A percentile compares a stretch with the other conserved stretches of the same genome.
Conservation (phyloP, 2,888 invertebrate species). For the Stegophylla sp. region DNA sequence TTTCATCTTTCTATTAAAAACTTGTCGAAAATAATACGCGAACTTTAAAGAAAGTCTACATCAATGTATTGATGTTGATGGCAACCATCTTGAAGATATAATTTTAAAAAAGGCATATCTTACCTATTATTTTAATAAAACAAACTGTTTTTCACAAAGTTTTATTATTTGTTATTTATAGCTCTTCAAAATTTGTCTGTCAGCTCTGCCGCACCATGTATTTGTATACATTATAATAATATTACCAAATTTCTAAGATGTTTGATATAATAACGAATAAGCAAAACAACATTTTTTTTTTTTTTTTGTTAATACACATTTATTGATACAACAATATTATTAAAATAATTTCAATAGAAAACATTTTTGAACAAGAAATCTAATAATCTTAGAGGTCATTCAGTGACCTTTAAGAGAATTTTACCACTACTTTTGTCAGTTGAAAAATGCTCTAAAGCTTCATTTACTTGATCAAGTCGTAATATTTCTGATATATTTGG, state of each 20-base stretch:
- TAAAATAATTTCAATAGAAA: background rate
- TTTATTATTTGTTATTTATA: too few relatives aligned
- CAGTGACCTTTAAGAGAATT: slow-evolving; percentile 67
- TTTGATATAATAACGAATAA: background rate
- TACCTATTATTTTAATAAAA: too few relatives aligned
- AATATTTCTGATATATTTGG: slow-evolving; percentile 70
- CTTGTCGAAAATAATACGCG: too few relatives aligned
- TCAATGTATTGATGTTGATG: too few relatives aligned
- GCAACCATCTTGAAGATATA: too few relatives aligned
- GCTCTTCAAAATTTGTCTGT: background rate
- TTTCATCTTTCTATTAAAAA: too few relatives aligned
- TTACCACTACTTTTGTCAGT: slow-evolving; percentile 72
- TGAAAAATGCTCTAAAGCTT: slow-evolving; percentile 70
- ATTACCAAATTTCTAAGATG: too few relatives aligned
- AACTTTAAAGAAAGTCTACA: too few relatives aligned
- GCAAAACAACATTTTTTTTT: background rate
- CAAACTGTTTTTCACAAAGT: too few relatives aligned
- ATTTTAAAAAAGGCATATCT: too few relatives aligned
- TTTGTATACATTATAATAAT: too few relatives aligned
- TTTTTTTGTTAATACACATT: background rate
- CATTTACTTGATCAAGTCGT: slow-evolving; percentile 69
- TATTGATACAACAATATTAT: background rate
- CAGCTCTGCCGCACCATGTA: too few relatives aligned
- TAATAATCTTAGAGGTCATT: slow-evolving; percentile 52
- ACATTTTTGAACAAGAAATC: background rate